Percentiles rank a stretch among this genome's conserved stretches.
phyloP scores from a whole-genome alignment of 2,888 invertebrate species.

The Crematogaster levior region DNA sequence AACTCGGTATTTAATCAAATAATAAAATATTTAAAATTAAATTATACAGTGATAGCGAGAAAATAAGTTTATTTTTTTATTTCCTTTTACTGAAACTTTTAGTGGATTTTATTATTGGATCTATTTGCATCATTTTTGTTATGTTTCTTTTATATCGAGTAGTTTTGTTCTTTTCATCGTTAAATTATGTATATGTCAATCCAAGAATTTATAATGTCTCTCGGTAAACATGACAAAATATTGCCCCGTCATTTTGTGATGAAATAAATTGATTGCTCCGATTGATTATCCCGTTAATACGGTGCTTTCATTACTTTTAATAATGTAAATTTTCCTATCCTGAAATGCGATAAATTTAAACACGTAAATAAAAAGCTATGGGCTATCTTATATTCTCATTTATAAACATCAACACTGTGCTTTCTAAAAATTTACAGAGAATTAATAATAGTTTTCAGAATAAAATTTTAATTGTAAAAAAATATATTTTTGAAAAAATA shows the following conservation, averaged over 20 bases:
- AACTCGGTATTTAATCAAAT: not conserved
- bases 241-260: conserved; percentile 11
- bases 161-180: conserved; percentile 14
- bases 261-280: conserved; percentile 30
- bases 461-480: not conserved
- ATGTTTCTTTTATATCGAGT: not conserved
- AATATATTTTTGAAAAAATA: not conserved
- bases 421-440: conserved; percentile 5
- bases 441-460: not conserved
- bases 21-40: not conserved
- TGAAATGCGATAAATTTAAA: conserved; percentile 18
- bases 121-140: not conserved
- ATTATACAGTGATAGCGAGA: not conserved
- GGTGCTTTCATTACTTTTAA: conserved; percentile 24
- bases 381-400: not conserved
- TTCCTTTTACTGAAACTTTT: not conserved
- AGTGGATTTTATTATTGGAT: not conserved
- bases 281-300: conserved; percentile 33
- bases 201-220: not conserved
- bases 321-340: conserved; percentile 23
- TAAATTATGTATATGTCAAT: not conserved
- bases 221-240: conserved; percentile 32
- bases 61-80: not conserved
- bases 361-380: not conserved
- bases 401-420: not conserved